Percentiles rank a stretch among this genome's conserved stretches.
Conservation (phyloP, 2,797 vertebrate species). For the Crenuchus spilurus region DNA sequence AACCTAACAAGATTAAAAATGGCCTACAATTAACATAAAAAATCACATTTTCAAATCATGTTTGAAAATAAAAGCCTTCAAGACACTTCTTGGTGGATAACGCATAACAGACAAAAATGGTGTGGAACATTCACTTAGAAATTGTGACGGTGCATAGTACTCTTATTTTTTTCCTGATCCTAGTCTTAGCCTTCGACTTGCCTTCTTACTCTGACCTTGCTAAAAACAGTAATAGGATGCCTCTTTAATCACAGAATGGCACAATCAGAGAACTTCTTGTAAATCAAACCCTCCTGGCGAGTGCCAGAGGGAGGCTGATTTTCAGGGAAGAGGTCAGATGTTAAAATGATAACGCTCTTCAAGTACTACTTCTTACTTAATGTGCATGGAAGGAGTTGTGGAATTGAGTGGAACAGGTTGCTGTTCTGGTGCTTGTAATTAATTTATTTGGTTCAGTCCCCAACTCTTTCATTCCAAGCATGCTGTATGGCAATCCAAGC, state of each 20-base stretch:
- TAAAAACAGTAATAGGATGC: not conserved
- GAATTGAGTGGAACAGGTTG: conserved; percentile 46
- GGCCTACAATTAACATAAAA: no score
- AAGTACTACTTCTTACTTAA: conserved; percentile 33
- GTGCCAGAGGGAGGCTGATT: conserved; percentile 46
- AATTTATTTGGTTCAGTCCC: conserved; percentile 60
- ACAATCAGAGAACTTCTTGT: conserved; percentile 41
- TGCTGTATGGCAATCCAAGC: conserved; percentile 59
- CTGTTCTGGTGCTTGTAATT: conserved; percentile 61
- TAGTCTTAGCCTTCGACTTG: not conserved
- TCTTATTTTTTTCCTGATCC: no score
- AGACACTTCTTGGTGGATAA: no score
- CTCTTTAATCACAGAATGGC: conserved; percentile 47
- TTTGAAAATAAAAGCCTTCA: no score
- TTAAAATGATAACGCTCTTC: conserved; percentile 25
- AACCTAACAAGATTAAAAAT: no score
- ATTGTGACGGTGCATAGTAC: no score
- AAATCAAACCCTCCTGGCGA: conserved; percentile 39
- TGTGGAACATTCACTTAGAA: no score
- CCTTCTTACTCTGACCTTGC: not conserved
- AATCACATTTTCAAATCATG: no score
- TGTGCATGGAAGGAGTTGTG: not conserved
- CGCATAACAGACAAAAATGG: no score
- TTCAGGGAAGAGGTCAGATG: conserved; percentile 40
- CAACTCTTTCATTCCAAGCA: conserved; percentile 41